Percentiles rank a stretch among this genome's conserved stretches.
Conservation (phyloP, 2,113 vertebrate genomes). For the Pygathrix nemaeus region DNA sequence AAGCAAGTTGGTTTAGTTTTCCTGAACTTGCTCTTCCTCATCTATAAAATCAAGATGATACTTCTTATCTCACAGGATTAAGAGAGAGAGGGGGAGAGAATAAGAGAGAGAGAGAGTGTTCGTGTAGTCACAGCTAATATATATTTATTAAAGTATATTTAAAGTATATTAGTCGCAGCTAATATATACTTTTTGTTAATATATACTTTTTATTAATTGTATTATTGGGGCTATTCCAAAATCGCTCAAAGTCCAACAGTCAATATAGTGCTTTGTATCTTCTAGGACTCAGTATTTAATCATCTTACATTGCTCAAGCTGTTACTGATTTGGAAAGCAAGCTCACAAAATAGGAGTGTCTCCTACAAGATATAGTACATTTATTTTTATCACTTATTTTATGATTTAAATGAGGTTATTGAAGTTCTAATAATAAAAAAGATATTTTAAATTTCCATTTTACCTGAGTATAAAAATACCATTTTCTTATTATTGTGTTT, state of each 20-base stretch:
- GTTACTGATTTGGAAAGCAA: neutral
- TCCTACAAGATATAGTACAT: too few species aligned
- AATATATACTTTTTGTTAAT: neutral
- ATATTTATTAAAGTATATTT: too few species aligned
- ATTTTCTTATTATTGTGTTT: neutral
- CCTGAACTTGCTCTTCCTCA: neutral
- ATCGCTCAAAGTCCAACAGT: neutral
- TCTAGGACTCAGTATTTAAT: neutral
- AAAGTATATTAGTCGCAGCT: neutral
- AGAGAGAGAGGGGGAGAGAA: too few species aligned
- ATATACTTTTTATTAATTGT: neutral
- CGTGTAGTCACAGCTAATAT: too few species aligned
- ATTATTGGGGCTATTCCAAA: neutral
- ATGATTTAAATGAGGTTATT: neutral
- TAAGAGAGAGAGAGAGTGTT: too few species aligned
- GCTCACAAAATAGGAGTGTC: neutral
- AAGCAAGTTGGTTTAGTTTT: neutral
- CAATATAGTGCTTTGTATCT: neutral
- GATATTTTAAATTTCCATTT: neutral
- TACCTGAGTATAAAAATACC: neutral
- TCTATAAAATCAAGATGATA: neutral
- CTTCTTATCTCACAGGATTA: accelerated
- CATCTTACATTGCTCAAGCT: neutral
- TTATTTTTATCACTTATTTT: neutral
- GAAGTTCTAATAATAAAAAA: neutral